phyloP scores from a whole-genome alignment of 2,888 invertebrate genomes.

The Coremacera marginata region DNA sequence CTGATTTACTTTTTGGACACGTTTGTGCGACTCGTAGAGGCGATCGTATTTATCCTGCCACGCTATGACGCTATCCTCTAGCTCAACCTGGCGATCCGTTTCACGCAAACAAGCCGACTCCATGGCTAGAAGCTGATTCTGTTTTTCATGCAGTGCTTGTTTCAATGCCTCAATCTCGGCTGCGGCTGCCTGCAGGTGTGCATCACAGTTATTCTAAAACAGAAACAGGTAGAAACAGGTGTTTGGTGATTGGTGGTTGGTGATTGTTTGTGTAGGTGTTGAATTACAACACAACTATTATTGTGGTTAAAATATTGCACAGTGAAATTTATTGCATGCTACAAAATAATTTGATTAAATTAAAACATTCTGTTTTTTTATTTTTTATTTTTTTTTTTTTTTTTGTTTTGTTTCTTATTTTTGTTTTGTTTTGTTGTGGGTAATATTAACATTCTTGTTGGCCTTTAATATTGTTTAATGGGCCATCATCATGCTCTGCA shows the following conservation, averaged over 20 bases:
- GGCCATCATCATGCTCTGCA: no score
- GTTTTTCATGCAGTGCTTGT: constrained; percentile 84
- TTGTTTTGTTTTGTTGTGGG: neutral
- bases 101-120: constrained; percentile 88
- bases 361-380: neutral
- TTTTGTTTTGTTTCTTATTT: neutral
- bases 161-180: constrained; percentile 87
- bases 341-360: neutral
- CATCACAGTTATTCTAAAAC: constrained; percentile 66
- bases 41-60: constrained; percentile 96
- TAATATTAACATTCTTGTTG: neutral
- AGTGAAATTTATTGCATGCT: no score
- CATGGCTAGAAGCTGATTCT: constrained; percentile 86
- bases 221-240: constrained; percentile 15
- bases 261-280: no score
- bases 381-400: neutral
- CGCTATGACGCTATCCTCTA: constrained; percentile 85
- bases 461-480: no score
- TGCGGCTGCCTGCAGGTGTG: constrained; percentile 78
- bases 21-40: constrained; percentile 91
- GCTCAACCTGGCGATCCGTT: constrained; percentile 81
- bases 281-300: no score
- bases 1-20: constrained; percentile 94
- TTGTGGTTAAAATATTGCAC: no score
- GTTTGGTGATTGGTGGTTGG: neutral